Base-by-base conservation (phyloP, 2,113 vertebrate genomes). In the Pseudorasbora parva region DNA sequence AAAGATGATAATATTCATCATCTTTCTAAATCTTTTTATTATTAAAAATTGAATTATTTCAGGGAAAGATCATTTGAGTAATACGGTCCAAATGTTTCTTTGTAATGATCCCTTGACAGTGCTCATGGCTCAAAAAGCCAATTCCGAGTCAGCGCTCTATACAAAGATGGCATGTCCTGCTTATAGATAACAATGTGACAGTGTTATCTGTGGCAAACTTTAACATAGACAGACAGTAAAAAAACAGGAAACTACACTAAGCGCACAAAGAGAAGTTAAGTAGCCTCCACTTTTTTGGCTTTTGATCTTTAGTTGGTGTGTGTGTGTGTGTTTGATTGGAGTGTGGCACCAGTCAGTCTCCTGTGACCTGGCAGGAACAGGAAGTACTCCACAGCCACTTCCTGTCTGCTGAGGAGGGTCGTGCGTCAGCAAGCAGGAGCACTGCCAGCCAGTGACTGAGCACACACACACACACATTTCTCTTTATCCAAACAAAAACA, bases 341-440 rank as follows among this genome's bases (percentile, higher is more conserved):
- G 82, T 57, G 87, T 92, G 94, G 93, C 93, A 94, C 93, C 93
- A 93, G 92, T 89, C 90, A 92, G 94, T 93, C 93, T 93, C 93
- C 90, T 91, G 89, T 84, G 90, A 88, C 87, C 88, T 92, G 90
- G 89, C 92, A 93, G 93, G 91, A 92, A 92, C 90, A 91, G 92
- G 93, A 95, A 94, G 91, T 93, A 91, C 85, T 94, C 87, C 89
- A 89, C 91, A 88, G 90, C 88, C 88, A 91, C 88, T 92, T 94
- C 93, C 94, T 91, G 91, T 90, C 92, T 92, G 88, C 82, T 83
- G 86, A 84, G 45, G 27, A 88, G 89, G 84, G 21, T 87, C 54
- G 76, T 93, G 93, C 90, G 90, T 94, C 92, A 92, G 81, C 43
- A 66, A 74, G 23, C 57, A 73, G 81, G 81, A 90, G 85, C 69